Evolutionary conservation across 2,113 vertebrate genomes (phyloP).

Genomic region (Bos indicus): DNA sequence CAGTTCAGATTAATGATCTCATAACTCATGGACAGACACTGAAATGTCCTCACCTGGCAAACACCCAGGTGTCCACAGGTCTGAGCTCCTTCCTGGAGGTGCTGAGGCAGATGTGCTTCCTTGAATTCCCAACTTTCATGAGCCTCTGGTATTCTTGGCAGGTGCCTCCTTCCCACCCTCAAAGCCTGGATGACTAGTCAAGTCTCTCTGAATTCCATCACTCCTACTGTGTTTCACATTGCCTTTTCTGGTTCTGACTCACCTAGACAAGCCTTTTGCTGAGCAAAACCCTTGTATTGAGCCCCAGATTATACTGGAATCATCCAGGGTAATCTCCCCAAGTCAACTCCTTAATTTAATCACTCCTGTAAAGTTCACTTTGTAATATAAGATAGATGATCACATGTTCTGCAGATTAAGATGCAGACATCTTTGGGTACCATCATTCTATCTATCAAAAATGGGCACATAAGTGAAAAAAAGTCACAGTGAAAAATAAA

Average conservation of each 20-base stretch:
- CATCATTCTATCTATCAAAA: not conserved
- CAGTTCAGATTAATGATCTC: not conserved
- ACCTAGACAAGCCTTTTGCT: not conserved
- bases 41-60: not conserved
- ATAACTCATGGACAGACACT: not conserved
- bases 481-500: not conserved
- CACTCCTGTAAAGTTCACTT: not conserved
- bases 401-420: not conserved
- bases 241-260: not conserved
- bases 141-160: not conserved
- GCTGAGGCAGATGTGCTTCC: not conserved
- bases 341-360: not conserved
- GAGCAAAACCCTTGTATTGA: not conserved
- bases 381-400: not conserved
- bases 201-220: not conserved
- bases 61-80: not conserved
- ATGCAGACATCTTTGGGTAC: not conserved
- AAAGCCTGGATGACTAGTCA: not conserved
- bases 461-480: not conserved
- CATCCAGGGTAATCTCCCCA: not conserved
- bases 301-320: not conserved
- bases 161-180: not conserved
- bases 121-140: not conserved
- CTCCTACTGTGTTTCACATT: not conserved
- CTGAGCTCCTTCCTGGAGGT: not conserved